A percentile compares a stretch with the other conserved stretches of the same genome.
Evolutionary conservation across 1,140 invertebrate genomes (phyloP).

Genomic region (Philotrypesis tridentata): DNA sequence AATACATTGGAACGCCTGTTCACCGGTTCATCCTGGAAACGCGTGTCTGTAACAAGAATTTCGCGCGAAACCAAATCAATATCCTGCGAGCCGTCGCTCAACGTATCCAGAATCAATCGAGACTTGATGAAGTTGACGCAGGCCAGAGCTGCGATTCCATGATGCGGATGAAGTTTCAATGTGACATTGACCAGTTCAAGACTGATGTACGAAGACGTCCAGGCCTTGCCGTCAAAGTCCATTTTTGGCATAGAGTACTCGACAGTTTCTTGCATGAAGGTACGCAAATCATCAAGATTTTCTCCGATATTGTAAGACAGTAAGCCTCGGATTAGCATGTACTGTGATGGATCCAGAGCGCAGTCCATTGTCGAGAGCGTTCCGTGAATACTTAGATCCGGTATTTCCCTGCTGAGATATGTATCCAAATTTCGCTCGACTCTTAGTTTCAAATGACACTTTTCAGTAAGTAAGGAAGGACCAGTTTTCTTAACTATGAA

Average conservation of each 20-base stretch:
- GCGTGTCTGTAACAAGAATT: slow-evolving; percentile 89
- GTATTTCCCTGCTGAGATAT: slow-evolving; percentile 80
- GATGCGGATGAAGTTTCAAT: slow-evolving; percentile 79
- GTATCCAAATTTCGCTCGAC: slow-evolving; percentile 89
- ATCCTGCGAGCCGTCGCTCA: slow-evolving; percentile 91
- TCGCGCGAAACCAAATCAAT: slow-evolving; percentile 95
- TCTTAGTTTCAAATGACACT: slow-evolving; percentile 85
- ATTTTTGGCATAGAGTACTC: slow-evolving; percentile 53
- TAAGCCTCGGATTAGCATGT: slow-evolving; percentile 90
- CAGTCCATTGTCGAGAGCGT: slow-evolving; percentile 89
- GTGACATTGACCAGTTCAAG: slow-evolving; percentile 93
- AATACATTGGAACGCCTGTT: slow-evolving; percentile 90
- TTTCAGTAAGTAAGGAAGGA: slow-evolving; percentile 83
- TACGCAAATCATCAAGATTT: slow-evolving; percentile 80
- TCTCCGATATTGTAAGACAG: slow-evolving; percentile 95
- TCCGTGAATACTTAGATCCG: slow-evolving; percentile 91
- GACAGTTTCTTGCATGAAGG: slow-evolving; percentile 61
- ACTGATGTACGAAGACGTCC: slow-evolving; percentile 85
- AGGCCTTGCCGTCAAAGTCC: slow-evolving; percentile 71
- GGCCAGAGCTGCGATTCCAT: slow-evolving; percentile 81
- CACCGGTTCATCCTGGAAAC: slow-evolving; percentile 80
- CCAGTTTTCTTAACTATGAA: slow-evolving; percentile 76
- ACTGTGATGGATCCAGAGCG: slow-evolving; percentile 89
- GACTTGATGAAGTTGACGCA: slow-evolving; percentile 95
- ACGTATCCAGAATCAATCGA: slow-evolving; percentile 86